A percentile compares a stretch with the other conserved stretches of the same genome.
phyloP scores from a whole-genome alignment of 2,888 invertebrate genomes.

The Idaea biselata region DNA sequence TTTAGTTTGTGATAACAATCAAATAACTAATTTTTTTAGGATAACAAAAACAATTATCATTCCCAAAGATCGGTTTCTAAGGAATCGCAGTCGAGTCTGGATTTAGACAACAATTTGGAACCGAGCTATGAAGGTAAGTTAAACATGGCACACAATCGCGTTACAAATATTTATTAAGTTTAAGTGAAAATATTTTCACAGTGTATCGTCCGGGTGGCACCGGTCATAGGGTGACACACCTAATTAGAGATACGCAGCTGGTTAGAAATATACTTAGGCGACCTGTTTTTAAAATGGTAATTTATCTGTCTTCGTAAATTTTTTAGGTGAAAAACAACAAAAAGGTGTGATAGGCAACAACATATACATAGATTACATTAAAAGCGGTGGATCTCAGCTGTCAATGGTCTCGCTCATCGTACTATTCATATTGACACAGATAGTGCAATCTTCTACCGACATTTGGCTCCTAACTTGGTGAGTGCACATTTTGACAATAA shows the following conservation, averaged over 20 bases:
- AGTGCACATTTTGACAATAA: slow-evolving; percentile 24
- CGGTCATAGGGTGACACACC: too few relatives aligned
- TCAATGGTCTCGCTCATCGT: slow-evolving; percentile 72
- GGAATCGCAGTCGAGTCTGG: slow-evolving; percentile 64
- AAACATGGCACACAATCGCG: too few relatives aligned
- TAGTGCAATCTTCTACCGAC: slow-evolving; percentile 82
- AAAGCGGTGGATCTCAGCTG: slow-evolving; percentile 76
- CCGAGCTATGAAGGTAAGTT: slow-evolving; percentile 63
- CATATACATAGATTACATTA: slow-evolving; percentile 78
- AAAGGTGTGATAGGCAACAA: slow-evolving; percentile 68
- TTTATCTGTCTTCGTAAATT: too few relatives aligned
- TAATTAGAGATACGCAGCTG: too few relatives aligned
- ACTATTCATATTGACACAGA: slow-evolving; percentile 77
- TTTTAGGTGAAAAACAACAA: slow-evolving; percentile 62
- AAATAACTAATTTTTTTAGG: slow-evolving; percentile 38
- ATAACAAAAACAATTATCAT: slow-evolving; percentile 58
- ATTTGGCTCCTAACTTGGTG: slow-evolving; percentile 82
- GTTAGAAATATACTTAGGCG: too few relatives aligned
- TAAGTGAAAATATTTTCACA: too few relatives aligned
- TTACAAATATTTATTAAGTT: too few relatives aligned
- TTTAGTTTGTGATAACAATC: too few relatives aligned
- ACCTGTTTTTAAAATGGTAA: too few relatives aligned
- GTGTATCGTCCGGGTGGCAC: too few relatives aligned
- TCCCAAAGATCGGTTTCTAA: slow-evolving; percentile 70
- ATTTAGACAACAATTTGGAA: slow-evolving; percentile 57